phyloP scores from a whole-genome alignment of 2,888 invertebrate species.

The Pedicia rivosa region DNA sequence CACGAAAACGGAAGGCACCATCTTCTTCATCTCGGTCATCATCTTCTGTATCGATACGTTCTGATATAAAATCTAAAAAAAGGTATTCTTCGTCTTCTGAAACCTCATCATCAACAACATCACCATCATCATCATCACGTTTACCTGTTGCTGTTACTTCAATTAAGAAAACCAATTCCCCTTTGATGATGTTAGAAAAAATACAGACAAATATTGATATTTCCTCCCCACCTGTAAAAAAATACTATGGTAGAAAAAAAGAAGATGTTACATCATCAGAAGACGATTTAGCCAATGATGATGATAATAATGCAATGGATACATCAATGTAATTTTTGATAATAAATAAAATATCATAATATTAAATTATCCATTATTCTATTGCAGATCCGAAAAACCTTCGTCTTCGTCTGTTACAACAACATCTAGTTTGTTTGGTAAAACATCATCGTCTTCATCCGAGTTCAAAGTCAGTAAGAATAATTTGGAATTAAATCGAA shows the following conservation, averaged over 20 bases:
- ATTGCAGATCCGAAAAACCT: too few species aligned
- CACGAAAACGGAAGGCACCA: conserved; percentile 15
- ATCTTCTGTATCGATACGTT: conserved; percentile 16
- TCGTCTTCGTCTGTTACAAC: too few species aligned
- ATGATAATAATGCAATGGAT: conserved; percentile 15
- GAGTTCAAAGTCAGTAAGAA: conserved; percentile 99
- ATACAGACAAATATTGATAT: neutral
- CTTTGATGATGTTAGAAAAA: too few species aligned
- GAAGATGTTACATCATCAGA: conserved; percentile 37
- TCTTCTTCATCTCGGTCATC: too few species aligned
- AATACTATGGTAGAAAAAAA: conserved; percentile 40
- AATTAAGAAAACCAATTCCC: neutral
- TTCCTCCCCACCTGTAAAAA: conserved; percentile 26
- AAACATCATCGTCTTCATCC: conserved; percentile 26
- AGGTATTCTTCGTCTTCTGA: conserved; percentile 1
- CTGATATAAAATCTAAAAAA: neutral
- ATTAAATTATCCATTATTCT: too few species aligned
- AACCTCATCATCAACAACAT: conserved; percentile 2
- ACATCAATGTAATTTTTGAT: too few species aligned
- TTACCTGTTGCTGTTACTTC: too few species aligned
- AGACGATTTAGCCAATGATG: conserved; percentile 22
- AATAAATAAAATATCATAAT: too few species aligned
- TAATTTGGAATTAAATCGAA: too few species aligned
- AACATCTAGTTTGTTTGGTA: conserved; percentile 22
- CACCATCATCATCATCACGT: conserved; percentile 6